Evolutionary conservation across 2,888 invertebrate species (phyloP), one percentile per base, ranked within the genome.

Genomic region (Leucoptera coffeella): DNA sequence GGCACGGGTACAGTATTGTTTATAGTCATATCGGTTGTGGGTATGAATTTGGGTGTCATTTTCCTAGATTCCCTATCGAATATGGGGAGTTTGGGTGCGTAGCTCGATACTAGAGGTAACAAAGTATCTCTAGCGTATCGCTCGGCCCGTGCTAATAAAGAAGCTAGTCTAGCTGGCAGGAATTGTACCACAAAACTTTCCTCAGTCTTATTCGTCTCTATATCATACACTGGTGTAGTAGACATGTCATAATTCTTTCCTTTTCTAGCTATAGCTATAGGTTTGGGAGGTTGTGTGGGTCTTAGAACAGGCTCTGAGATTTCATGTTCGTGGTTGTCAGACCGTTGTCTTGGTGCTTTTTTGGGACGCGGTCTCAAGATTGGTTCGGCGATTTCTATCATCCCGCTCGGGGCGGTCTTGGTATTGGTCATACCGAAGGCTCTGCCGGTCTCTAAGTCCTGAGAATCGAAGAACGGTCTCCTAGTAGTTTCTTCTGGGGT

Each of bases 121-220:
- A 87, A 61, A 0, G 85, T 86, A 47, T 85, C 82, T 27, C 85
- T 72, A 0, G 88, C 86, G 48, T 88, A 88, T 25, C 80, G 74
- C 43, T 89, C 89, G 0, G 88, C 89, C 38, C 86, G 79, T 20
- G 87, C 83, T 24, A 90, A 75, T 50, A 90, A 78, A 4, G 82
- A 81, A 1, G 85, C 85, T 2, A 89, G 53, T 15, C 85, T 72
- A 35, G 85, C 82, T 0, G 89, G 89, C 22, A 90, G 58, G 42
- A 86, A 77, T 47, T 90, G 89, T 1, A 89, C 85, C 1, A 82
- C 85, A 29, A 78, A 69, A 30, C 67, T 53, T 4, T 51, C 33
- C 31, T 60, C 57, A 38, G 50, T 67, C 38, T 51, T 65, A 2
- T 28, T 28, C 34, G 40, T 50, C 29, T 48, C 45, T 30, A 55